Evolutionary conservation across 2,888 invertebrate genomes (phyloP).

Genomic region (Caenorhabditis japonica): DNA sequence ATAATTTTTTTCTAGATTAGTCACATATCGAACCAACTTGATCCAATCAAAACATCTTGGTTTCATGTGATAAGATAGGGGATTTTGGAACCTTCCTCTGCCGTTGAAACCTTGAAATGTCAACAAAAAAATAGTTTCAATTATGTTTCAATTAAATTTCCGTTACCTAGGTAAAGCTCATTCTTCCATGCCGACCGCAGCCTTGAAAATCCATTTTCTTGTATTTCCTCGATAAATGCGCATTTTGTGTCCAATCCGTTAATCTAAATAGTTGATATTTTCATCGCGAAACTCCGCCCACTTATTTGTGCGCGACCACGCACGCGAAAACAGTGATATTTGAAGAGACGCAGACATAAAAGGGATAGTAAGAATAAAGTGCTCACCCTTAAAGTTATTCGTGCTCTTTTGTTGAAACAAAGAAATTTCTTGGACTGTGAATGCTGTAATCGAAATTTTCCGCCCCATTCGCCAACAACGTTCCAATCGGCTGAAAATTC

Average conservation of each 20-base stretch:
- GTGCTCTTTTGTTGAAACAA: conserved; percentile 56
- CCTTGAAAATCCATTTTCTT: conserved; percentile 51
- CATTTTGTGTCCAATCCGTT: conserved; percentile 49
- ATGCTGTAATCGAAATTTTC: conserved; percentile 54
- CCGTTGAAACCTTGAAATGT: conserved; percentile 52
- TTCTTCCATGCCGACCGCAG: conserved; percentile 52
- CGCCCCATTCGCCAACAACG: conserved; percentile 41
- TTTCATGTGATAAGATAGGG: conserved; percentile 34
- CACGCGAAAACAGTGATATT: no score
- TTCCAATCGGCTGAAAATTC: conserved; percentile 62
- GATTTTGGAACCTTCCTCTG: conserved; percentile 57
- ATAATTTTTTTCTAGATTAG: conserved; percentile 34
- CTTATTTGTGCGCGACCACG: no score
- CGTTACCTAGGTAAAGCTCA: conserved; percentile 49
- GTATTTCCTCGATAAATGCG: conserved; percentile 56
- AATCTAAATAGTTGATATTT: no score
- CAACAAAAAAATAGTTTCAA: neutral
- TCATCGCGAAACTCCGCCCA: no score
- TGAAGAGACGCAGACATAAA: no score
- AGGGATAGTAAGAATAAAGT: no score
- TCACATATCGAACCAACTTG: conserved; percentile 57
- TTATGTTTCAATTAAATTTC: neutral
- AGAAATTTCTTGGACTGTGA: conserved; percentile 53
- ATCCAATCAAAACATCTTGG: conserved; percentile 57
- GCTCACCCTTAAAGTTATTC: conserved; percentile 37